phyloP scores from a whole-genome alignment of 2,113 vertebrate genomes.

The Hyla sarda region DNA sequence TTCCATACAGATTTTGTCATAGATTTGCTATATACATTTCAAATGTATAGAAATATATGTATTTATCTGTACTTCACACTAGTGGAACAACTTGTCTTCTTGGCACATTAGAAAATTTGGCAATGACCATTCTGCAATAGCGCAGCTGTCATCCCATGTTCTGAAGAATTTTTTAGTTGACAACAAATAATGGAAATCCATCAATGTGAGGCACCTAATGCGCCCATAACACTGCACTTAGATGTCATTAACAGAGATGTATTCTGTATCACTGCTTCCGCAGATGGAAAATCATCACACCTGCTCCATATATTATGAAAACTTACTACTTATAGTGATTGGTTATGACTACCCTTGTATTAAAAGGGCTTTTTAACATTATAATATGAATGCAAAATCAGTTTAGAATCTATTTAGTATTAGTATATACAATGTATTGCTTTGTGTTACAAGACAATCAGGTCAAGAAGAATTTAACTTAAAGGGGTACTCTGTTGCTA shows the following conservation, averaged over 20 bases:
- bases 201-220: background rate
- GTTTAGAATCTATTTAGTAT: no score
- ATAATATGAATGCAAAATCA: background rate
- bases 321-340: background rate
- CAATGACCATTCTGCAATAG: background rate
- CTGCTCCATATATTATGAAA: background rate
- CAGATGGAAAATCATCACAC: background rate
- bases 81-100: background rate
- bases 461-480: no score
- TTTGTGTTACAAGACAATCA: no score
- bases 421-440: no score
- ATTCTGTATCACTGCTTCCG: background rate
- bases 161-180: background rate
- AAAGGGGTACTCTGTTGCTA: no score
- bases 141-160: background rate
- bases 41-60: no score
- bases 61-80: background rate
- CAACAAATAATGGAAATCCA: background rate
- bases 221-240: background rate
- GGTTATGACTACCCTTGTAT: background rate
- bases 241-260: background rate
- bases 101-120: background rate
- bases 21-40: no score
- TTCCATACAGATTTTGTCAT: no score
- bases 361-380: background rate